Conservation (phyloP, 2,797 vertebrate genomes). For the Falco novaeseelandiae region DNA sequence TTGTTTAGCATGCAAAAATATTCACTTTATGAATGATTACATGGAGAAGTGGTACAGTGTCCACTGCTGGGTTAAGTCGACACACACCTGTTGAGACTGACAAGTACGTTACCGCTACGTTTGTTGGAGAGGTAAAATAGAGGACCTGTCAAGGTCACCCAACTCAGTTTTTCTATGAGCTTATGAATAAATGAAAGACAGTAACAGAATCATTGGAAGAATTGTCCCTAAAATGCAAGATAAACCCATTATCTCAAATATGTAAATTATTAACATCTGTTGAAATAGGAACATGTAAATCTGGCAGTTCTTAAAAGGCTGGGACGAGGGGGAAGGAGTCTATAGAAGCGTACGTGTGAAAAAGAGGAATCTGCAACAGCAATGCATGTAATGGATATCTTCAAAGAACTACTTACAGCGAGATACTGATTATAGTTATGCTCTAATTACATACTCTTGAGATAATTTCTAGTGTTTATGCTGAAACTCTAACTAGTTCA, state of each 20-base stretch:
- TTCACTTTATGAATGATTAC: background rate
- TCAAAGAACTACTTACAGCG: constrained; percentile 35
- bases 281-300: constrained; percentile 3
- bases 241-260: background rate
- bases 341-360: background rate
- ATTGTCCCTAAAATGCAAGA: background rate
- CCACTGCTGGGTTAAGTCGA: background rate
- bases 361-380: background rate
- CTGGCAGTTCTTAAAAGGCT: background rate
- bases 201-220: background rate
- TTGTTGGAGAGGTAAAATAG: background rate
- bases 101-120: background rate
- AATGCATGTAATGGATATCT: background rate
- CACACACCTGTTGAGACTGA: background rate
- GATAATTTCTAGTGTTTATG: constrained; percentile 69
- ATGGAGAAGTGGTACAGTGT: too few species aligned
- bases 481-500: constrained; percentile 66
- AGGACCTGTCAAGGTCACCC: background rate
- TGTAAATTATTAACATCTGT: background rate
- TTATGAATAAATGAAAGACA: background rate
- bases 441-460: constrained; percentile 66
- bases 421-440: constrained; percentile 56
- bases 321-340: background rate
- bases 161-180: background rate
- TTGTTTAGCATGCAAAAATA: background rate